These are phyloP conservation scores for Limnephilus auricula DNA, from an alignment of 2,888 invertebrate species.

Conservation along the genomic window DNA sequence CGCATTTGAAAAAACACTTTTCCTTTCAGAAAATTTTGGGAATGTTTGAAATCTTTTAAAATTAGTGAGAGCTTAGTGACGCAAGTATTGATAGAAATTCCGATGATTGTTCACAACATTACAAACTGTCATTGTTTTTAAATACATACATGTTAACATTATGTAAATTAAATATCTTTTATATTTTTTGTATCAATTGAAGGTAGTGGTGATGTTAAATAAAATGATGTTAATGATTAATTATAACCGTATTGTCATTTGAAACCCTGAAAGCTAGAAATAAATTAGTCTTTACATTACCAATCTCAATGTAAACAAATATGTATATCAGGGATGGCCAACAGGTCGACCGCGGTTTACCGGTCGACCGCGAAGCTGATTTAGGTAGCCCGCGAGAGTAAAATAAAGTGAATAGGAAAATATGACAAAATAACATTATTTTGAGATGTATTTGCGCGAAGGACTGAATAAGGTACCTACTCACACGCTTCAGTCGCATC, in stretches of 20 bases:
- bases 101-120: background rate
- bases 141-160: background rate
- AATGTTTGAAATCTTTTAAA: background rate
- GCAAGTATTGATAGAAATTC: background rate
- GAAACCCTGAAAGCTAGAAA: too few species aligned
- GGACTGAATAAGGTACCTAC: too few species aligned
- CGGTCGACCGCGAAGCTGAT: too few species aligned
- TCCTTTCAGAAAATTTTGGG: background rate
- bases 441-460: too few species aligned
- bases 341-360: too few species aligned
- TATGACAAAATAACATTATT: too few species aligned
- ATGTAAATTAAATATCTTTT: background rate
- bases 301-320: too few species aligned
- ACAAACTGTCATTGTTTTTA: background rate
- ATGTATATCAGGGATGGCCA: too few species aligned
- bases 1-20: background rate
- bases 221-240: background rate
- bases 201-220: conserved; percentile 19
- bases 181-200: conserved; percentile 64
- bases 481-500: too few species aligned
- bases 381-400: too few species aligned
- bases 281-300: too few species aligned
- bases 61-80: background rate
- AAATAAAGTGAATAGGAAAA: too few species aligned
- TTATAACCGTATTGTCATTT: background rate